Evolutionary conservation across 2,113 vertebrate species (phyloP), one percentile per base, ranked within the genome.

Genomic region (Corythoichthys haematopterus): DNA sequence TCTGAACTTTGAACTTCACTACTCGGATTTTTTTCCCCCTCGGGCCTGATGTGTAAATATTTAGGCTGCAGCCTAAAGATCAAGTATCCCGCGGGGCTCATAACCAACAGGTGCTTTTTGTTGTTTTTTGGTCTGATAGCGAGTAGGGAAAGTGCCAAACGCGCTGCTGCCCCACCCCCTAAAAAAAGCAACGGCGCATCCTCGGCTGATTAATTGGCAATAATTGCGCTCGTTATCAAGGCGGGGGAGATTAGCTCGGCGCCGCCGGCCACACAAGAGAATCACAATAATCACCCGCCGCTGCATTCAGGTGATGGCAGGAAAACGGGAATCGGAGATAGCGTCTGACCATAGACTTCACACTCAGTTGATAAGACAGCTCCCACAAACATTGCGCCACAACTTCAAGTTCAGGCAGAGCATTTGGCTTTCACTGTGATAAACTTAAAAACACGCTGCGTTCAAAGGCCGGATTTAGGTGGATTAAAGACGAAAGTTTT

Each of bases 301-400:
- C 56, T 68, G 70, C 57, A 11, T 71, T 80, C 77, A 78, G 51
- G 69, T 38, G 58, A 57, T 6, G 5, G 13, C 7, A 33, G 16
- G 48, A 62, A 69, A 61, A 69, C 15, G 5, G 38, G 51, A 9
- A 62, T 62, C 20, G 20, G 20, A 28, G 20, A 28, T 28, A 28
- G 20, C 20, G 20, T 28, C 20, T 28, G 20, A 28, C 20, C 20
- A 28, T 28, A 28, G 20, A 28, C 20, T 28, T 28, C 20, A 28
- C 20, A 28, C 20, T 28, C 20, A 28, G 20, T 28, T 28, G 20
- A 28, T 28, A 28, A 28, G 20, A 28, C 20, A 28, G 20, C 20
- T 28, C 20, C 20, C 20, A 28, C 20, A 28, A 28, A 28, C 20
- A 28, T 28, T 28, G 20, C 20, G 20, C 20, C 20, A 28, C 20